Conservation (phyloP, 2,797 vertebrate genomes). For the Geotrypetes seraphini region DNA sequence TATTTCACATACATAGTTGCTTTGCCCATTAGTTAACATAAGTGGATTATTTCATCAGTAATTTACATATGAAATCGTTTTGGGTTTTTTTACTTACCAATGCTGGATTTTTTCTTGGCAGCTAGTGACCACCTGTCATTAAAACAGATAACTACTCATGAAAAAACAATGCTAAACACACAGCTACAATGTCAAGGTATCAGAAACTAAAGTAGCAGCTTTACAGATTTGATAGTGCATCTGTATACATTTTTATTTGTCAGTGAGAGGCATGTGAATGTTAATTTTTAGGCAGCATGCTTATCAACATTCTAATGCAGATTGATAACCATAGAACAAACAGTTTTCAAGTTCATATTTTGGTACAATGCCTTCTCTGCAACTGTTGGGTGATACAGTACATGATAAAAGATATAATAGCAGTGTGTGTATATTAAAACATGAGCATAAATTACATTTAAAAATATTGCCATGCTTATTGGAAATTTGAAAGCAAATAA, state of each 20-base stretch:
- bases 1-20: slow-evolving; percentile 5
- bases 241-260: slow-evolving; percentile 53
- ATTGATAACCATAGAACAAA: slow-evolving; percentile 55
- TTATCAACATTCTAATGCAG: slow-evolving; percentile 39
- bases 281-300: slow-evolving; percentile 35
- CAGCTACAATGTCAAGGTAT: slow-evolving; percentile 45
- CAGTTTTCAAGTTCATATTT: slow-evolving; percentile 40
- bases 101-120: slow-evolving; percentile 71
- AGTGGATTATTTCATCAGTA: slow-evolving; percentile 25
- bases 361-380: slow-evolving; percentile 36
- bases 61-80: slow-evolving; percentile 39
- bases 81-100: slow-evolving; percentile 74
- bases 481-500: slow-evolving; percentile 20
- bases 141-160: slow-evolving; percentile 66
- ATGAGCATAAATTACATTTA: slow-evolving; percentile 42
- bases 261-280: slow-evolving; percentile 37
- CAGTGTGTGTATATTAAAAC: slow-evolving; percentile 41
- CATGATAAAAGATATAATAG: slow-evolving; percentile 46
- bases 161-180: slow-evolving; percentile 44
- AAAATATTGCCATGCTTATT: slow-evolving; percentile 19
- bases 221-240: slow-evolving; percentile 39
- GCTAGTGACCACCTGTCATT: slow-evolving; percentile 70
- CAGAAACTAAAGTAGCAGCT: slow-evolving; percentile 38
- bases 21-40: slow-evolving; percentile 12
- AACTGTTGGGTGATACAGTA: no score